These are phyloP conservation scores for Drosophila atroscutellata DNA, from an alignment of 2,888 invertebrate species.

Conservation along the genomic window DNA sequence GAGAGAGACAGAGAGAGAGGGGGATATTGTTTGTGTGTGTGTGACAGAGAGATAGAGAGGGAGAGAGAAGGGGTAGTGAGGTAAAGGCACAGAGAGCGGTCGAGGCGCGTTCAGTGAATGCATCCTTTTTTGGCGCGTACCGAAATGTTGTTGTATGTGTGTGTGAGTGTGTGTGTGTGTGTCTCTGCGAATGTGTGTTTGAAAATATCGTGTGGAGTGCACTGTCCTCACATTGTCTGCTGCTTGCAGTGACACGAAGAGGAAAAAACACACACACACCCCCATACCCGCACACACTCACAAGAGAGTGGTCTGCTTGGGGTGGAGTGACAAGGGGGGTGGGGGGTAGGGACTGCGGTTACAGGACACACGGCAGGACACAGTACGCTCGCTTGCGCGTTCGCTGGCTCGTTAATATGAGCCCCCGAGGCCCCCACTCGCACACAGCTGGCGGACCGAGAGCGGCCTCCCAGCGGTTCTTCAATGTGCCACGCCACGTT, in stretches of 20 bases:
- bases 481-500: constrained; percentile 14
- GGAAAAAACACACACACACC: constrained; percentile 21
- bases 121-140: constrained; percentile 75
- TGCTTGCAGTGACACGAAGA: constrained; percentile 32
- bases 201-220: constrained; percentile 72
- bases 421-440: constrained; percentile 53
- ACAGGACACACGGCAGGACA: constrained; percentile 60
- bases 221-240: constrained; percentile 76
- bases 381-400: constrained; percentile 57
- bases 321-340: background rate
- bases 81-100: constrained; percentile 37
- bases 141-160: constrained; percentile 50
- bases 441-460: constrained; percentile 17
- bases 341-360: background rate
- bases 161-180: constrained; percentile 37
- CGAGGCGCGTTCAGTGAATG: constrained; percentile 67
- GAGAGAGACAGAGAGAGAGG: background rate
- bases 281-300: constrained; percentile 9
- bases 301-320: background rate
- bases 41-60: background rate
- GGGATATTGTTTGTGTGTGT: background rate
- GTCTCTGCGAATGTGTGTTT: constrained; percentile 29
- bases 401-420: constrained; percentile 79
- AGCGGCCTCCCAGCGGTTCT: constrained; percentile 18
- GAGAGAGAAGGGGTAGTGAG: background rate